Conservation (phyloP, 2,888 invertebrate species). For the Autographa gamma region DNA sequence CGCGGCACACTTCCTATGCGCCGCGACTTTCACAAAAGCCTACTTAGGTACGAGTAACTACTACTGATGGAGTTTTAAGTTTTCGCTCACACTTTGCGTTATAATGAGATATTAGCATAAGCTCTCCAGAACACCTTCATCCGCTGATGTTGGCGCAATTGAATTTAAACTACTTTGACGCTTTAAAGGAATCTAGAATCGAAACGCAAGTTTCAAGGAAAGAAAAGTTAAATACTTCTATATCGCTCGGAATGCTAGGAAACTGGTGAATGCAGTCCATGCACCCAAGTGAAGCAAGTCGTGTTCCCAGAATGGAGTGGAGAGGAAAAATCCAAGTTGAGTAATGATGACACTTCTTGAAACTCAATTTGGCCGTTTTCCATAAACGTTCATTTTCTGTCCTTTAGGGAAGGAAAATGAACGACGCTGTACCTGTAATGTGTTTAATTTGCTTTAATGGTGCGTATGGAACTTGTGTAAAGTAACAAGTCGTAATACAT, state of each 20-base stretch:
- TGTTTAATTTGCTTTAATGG: slow-evolving; percentile 39
- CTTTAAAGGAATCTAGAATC: slow-evolving; percentile 38
- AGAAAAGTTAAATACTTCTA: background rate
- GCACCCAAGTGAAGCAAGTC: slow-evolving; percentile 21
- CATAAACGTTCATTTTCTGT: slow-evolving; percentile 49
- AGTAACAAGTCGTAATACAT: background rate
- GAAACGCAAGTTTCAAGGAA: slow-evolving; percentile 28
- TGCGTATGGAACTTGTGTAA: background rate
- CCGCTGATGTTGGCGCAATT: slow-evolving; percentile 42
- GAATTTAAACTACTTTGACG: slow-evolving; percentile 39
- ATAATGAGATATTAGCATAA: slow-evolving; percentile 56
- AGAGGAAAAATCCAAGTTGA: slow-evolving; percentile 51
- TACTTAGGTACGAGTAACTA: slow-evolving; percentile 48
- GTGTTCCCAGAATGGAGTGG: slow-evolving; percentile 21
- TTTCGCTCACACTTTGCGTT: slow-evolving; percentile 50
- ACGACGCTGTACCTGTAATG: slow-evolving; percentile 38
- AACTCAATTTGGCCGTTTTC: slow-evolving; percentile 55
- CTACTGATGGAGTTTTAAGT: slow-evolving; percentile 51
- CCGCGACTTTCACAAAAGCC: slow-evolving; percentile 45
- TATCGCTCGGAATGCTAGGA: background rate
- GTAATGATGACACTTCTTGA: slow-evolving; percentile 52
- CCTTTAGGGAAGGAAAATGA: slow-evolving; percentile 33
- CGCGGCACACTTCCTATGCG: slow-evolving; percentile 53
- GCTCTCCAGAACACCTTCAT: slow-evolving; percentile 31
- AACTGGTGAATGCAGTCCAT: background rate